Percentiles rank a stretch among this genome's conserved stretches.
These are phyloP conservation scores for Amorpha juglandis DNA, from an alignment of 2,888 invertebrate species.

Conservation along the genomic window DNA sequence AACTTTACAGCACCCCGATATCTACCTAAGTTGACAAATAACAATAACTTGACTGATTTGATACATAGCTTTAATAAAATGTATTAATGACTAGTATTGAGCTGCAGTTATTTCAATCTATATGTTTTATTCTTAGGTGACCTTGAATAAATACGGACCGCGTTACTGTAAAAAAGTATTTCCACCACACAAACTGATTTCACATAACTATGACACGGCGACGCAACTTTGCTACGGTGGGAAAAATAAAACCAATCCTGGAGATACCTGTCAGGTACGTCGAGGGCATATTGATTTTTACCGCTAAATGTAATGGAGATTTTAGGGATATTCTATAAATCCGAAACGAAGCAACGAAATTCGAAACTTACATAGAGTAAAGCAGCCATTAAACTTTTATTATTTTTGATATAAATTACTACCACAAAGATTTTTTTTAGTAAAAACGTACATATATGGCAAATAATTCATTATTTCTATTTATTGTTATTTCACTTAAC, in stretches of 20 bases:
- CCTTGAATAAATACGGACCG: neutral
- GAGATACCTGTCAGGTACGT: slow-evolving; percentile 11
- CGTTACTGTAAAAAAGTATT: neutral
- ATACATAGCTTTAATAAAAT: neutral
- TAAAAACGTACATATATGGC: too few species aligned
- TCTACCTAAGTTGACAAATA: neutral
- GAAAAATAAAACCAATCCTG: neutral
- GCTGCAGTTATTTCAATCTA: neutral
- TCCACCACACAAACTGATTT: neutral
- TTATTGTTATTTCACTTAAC: too few species aligned
- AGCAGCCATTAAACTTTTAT: too few species aligned
- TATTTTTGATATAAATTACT: too few species aligned
- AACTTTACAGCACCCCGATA: neutral
- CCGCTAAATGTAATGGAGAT: too few species aligned
- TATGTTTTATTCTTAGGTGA: neutral
- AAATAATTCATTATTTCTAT: too few species aligned
- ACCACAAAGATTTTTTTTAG: too few species aligned
- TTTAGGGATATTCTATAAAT: too few species aligned
- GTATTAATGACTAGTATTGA: neutral
- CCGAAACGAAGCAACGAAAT: too few species aligned
- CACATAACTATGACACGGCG: neutral
- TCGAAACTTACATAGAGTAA: too few species aligned
- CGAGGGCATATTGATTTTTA: too few species aligned
- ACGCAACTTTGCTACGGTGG: slow-evolving; percentile 11
- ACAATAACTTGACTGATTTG: too few species aligned